Conservation (phyloP, 2,113 vertebrate species). For the Alethe diademata region DNA sequence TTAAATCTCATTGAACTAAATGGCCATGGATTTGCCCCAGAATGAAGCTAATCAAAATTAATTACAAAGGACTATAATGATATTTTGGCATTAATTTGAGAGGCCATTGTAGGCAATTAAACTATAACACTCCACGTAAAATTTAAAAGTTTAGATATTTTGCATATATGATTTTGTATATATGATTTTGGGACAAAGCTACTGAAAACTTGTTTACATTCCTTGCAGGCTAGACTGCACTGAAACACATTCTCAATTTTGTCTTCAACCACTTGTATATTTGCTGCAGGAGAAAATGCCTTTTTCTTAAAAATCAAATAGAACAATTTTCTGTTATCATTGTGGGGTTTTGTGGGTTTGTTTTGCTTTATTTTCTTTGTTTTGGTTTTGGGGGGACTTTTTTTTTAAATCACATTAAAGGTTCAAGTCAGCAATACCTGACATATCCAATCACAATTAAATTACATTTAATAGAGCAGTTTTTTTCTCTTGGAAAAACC, state of each 20-base stretch:
- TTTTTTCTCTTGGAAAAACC: background rate
- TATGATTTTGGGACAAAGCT: background rate
- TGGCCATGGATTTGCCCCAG: background rate
- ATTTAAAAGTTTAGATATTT: background rate
- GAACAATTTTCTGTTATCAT: background rate
- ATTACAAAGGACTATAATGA: background rate
- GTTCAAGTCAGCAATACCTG: background rate
- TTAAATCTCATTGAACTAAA: background rate
- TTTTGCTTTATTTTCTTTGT: background rate
- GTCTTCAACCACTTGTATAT: background rate
- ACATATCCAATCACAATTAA: background rate
- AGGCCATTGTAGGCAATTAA: background rate
- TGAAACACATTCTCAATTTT: background rate
- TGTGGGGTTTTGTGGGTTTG: background rate
- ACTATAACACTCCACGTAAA: background rate
- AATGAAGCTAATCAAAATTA: constrained; percentile 17
- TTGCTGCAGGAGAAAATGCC: background rate
- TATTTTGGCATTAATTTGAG: constrained; percentile 2
- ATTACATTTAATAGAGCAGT: background rate
- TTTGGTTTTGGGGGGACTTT: background rate
- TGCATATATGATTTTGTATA: background rate
- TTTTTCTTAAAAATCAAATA: background rate
- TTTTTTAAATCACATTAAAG: background rate
- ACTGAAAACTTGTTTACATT: background rate
- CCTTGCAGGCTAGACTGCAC: background rate